These are phyloP conservation scores for Platycheirus albimanus DNA, from an alignment of 2,888 invertebrate genomes.

Conservation along the genomic window DNA sequence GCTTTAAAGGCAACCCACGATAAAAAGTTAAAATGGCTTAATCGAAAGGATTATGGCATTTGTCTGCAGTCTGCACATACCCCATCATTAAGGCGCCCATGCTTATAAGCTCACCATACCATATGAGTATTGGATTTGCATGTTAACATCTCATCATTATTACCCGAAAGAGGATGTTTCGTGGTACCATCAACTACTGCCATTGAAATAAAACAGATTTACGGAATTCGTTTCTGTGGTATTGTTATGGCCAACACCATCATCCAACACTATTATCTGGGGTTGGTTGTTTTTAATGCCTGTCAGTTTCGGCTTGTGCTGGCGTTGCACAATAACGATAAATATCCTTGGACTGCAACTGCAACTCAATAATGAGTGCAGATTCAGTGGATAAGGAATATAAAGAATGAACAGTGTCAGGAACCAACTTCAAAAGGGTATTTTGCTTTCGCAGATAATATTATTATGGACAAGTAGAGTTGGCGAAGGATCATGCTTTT, in stretches of 20 bases:
- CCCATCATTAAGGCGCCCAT: background rate
- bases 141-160: conserved; percentile 8
- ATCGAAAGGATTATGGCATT: conserved; percentile 1
- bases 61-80: background rate
- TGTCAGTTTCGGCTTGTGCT: background rate
- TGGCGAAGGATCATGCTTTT: background rate
- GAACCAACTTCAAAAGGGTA: background rate
- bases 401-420: background rate
- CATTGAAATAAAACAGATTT: background rate
- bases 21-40: background rate
- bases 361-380: background rate
- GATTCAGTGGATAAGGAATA: background rate
- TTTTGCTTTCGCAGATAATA: background rate
- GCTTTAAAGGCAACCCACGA: no score
- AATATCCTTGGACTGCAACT: background rate
- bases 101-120: background rate
- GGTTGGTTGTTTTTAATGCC: background rate
- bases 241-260: background rate
- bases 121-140: conserved; percentile 13
- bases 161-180: background rate
- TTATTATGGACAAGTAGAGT: background rate
- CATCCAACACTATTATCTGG: background rate
- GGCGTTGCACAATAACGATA: background rate
- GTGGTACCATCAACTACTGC: background rate
- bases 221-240: background rate